Evolutionary conservation across 2,113 vertebrate genomes (phyloP), one percentile per base, ranked within the genome.

Genomic region (Telmatochromis sp.): DNA sequence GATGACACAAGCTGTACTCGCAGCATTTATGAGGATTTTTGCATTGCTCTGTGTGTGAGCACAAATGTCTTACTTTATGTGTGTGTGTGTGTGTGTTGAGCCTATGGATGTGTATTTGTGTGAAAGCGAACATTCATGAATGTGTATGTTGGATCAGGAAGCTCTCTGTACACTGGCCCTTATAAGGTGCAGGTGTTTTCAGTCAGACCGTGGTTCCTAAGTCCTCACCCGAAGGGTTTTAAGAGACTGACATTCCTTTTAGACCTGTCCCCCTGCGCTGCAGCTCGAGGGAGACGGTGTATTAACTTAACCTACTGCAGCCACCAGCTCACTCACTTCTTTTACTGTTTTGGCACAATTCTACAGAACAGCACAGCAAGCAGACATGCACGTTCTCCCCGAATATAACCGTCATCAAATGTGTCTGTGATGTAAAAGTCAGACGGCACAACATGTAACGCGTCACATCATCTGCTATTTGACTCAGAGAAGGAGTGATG

Each of bases 161-260:
- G 87, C 85, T 80, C 86, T 92, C 82, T 87, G 88, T 85, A 89
- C 89, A 90, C 84, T 86, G 82, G 89, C 86, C 53, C 83, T 83
- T 86, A 90, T 89, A 93, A 83, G 90, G 86, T 84, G 85, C 96
- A 96, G 95, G 95, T 96, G 95, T 95, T 95, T 95, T 95, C 88
- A 93, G 91, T 96, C 93, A 92, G 87, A 90, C 91, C 89, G 81
- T 94, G 92, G 87, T 94, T 94, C 94, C 92, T 92, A 91, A 92
- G 89, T 93, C 86, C 51, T 83, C 87, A 93, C 92, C 91, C 88
- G 35, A 91, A 93, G 91, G 90, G 80, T 92, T 93, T 95, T 89
- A 86, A 83, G 78, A 94, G 90, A 93, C 94, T 94, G 94, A 90
- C 87, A 92, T 93, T 95, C 93, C 92, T 94, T 94, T 92, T 90